Evolutionary conservation across 37 sponge, comb jelly and placozoan species (phyloP).

Genomic region (Halisarca cf. caerulea): DNA sequence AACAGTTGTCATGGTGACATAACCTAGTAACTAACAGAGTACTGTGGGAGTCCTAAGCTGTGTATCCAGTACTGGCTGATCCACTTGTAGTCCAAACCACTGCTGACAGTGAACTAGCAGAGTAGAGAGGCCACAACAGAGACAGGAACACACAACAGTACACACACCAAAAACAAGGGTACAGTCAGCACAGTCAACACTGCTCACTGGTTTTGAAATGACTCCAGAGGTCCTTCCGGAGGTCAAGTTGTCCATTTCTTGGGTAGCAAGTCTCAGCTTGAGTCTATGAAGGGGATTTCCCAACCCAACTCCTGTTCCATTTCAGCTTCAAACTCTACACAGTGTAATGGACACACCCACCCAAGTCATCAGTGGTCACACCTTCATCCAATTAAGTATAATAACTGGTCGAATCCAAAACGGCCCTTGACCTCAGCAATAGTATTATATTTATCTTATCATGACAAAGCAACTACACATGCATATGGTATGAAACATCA

Average conservation of each 20-base stretch:
- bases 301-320: conserved; percentile 80
- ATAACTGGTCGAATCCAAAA: too few species aligned
- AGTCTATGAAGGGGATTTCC: conserved; percentile 84
- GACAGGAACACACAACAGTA: background rate
- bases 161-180: background rate
- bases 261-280: conserved; percentile 88
- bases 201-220: background rate
- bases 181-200: background rate
- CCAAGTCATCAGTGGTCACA: background rate
- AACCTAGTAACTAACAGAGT: conserved; percentile 55
- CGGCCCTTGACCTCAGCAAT: too few species aligned
- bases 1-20: background rate
- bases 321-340: conserved; percentile 67
- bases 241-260: conserved; percentile 81
- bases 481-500: too few species aligned
- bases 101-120: conserved; percentile 32
- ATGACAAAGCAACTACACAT: too few species aligned
- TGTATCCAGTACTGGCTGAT: conserved; percentile 81
- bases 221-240: conserved; percentile 10
- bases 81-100: conserved; percentile 76
- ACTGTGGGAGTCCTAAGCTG: conserved; percentile 89
- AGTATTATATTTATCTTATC: too few species aligned
- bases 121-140: background rate
- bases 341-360: conserved; percentile 6
- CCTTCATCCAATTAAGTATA: too few species aligned